These are phyloP conservation scores for Esperia sulphurella DNA, from an alignment of 2,888 invertebrate species.

Conservation along the genomic window DNA sequence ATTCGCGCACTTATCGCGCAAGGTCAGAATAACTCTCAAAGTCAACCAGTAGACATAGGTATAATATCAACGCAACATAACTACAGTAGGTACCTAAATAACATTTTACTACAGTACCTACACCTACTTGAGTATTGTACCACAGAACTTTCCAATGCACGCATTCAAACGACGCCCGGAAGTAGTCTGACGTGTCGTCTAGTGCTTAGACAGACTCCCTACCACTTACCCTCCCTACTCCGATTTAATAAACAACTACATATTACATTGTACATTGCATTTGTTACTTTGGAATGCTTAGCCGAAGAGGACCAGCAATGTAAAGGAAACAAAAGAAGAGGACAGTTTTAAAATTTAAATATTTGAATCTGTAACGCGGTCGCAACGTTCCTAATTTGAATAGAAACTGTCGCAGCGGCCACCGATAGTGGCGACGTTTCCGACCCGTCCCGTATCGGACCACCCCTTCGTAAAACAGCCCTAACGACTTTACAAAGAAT, in stretches of 20 bases:
- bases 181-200: constrained; percentile 50
- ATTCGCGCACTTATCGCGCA: no score
- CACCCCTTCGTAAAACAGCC: constrained; percentile 36
- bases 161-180: constrained; percentile 47
- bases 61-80: no score
- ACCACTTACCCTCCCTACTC: constrained; percentile 10
- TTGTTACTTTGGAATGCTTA: not conserved
- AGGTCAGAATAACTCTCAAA: not conserved
- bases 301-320: constrained; percentile 21
- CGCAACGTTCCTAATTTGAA: constrained; percentile 54
- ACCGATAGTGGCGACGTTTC: constrained; percentile 53
- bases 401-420: constrained; percentile 59
- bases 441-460: constrained; percentile 50
- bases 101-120: not conserved
- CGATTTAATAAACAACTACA: not conserved
- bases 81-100: no score
- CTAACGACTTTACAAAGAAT: constrained; percentile 55
- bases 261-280: constrained; percentile 14
- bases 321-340: constrained; percentile 6
- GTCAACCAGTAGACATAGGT: no score
- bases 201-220: constrained; percentile 30
- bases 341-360: constrained; percentile 14
- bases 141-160: constrained; percentile 32
- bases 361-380: constrained; percentile 24
- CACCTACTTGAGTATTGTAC: not conserved